Evolutionary conservation across 2,797 vertebrate genomes (phyloP).

Genomic region (Eutrigla gurnardus): DNA sequence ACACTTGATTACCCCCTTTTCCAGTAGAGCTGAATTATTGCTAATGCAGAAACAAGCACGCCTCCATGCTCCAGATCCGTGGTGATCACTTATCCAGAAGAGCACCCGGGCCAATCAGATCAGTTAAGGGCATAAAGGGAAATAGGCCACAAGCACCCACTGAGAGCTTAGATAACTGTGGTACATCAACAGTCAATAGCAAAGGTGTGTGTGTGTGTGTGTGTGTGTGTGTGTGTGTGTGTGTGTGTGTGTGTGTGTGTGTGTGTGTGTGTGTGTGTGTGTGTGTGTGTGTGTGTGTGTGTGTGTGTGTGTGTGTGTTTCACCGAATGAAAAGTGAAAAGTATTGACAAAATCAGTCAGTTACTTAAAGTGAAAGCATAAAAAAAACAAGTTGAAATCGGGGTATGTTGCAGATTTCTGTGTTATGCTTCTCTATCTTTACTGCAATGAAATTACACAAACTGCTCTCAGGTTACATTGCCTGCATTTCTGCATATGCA

Average conservation of each 20-base stretch:
- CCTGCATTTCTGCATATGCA: background rate
- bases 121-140: slow-evolving; percentile 58
- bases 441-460: background rate
- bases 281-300: background rate
- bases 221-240: slow-evolving; percentile 12
- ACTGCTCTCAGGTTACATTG: background rate
- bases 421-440: background rate
- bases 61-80: slow-evolving; percentile 42
- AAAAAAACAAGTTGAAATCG: background rate
- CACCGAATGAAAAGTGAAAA: slow-evolving; percentile 50
- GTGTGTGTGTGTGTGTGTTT: slow-evolving; percentile 2
- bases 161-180: slow-evolving; percentile 71
- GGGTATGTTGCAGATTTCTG: background rate
- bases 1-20: slow-evolving; percentile 4
- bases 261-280: background rate
- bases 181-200: slow-evolving; percentile 69
- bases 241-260: background rate
- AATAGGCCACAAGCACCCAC: slow-evolving; percentile 67
- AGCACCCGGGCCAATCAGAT: slow-evolving; percentile 53
- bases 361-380: slow-evolving; percentile 35
- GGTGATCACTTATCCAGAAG: slow-evolving; percentile 55
- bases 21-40: background rate
- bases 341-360: slow-evolving; percentile 54
- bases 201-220: slow-evolving; percentile 28
- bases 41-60: slow-evolving; percentile 24